Base-by-base conservation (phyloP, 2,797 vertebrate genomes). In the Diglossa cyanea region DNA sequence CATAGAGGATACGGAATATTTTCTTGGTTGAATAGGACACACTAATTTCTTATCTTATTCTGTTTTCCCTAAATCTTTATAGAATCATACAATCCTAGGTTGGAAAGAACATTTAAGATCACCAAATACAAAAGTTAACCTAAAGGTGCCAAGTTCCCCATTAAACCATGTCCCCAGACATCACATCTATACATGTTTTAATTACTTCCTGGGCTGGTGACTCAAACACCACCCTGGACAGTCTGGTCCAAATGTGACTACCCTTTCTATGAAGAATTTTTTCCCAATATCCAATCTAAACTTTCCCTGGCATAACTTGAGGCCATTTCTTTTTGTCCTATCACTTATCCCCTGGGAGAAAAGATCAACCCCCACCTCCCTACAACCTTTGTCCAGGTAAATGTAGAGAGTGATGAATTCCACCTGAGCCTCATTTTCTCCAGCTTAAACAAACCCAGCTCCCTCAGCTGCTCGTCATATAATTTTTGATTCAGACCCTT, bases 81-180 rank as follows among this genome's bases (percentile, higher is more conserved):
- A 65, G 57, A 75, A 37, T 48, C 33, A 65, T 21, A 26, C 9
- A 53, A 31, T 39, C 50, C 17, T 39, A 74, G 35, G 26, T 20
- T 42, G 14, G 10, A 71, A 53, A 65, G 31, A 26, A 33, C 18
- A 26, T 70, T 58, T 65, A 31, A 71, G 30, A 65, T 26, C 11
- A 42, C 19, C 14, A 53, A 42, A 51, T 37, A 26, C 31, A 65
- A 13, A 3, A 21, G 13, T 33, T 76, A 47, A 25, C 39, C 10
- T 5, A 53, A 17, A 24, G 30, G 12, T 65, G 31, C 10, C 26
- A 42, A 42, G 26, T 14, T 57, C 17, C 37, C 8, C 19, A 58
- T 15, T 75, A 62, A 86, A 47, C 23, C 13, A 25, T 2, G 19
- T n/a, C 16, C 20, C 7, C n/a, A n/a, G 1, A 5, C 3, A 0